Percentiles rank a stretch among this genome's conserved stretches.
Evolutionary conservation across 2,797 vertebrate species (phyloP).

Genomic region (Alosa sapidissima): DNA sequence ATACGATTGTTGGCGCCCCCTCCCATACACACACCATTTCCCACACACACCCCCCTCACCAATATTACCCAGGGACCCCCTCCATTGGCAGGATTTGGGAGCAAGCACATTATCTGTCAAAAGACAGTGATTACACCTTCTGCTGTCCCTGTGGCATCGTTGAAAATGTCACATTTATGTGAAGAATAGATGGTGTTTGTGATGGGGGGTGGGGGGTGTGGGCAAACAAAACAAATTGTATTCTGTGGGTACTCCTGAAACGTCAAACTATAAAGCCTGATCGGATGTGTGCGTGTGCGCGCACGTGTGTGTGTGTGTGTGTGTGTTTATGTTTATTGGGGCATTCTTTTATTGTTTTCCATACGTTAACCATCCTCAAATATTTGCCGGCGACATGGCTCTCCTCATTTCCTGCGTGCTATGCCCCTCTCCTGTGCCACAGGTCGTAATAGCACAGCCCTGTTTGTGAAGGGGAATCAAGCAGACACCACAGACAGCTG

Average conservation of each 20-base stretch:
- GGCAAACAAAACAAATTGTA: background rate
- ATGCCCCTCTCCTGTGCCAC: too few relatives aligned
- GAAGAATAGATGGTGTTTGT: too few relatives aligned
- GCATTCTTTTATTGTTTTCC: background rate
- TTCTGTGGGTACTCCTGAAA: background rate
- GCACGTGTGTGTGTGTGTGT: too few relatives aligned
- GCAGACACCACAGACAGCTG: background rate
- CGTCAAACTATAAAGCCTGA: background rate
- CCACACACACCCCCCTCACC: conserved; percentile 17
- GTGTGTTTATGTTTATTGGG: background rate
- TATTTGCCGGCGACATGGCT: background rate
- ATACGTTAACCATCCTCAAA: background rate
- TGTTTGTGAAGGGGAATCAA: background rate
- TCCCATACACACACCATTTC: conserved; percentile 36
- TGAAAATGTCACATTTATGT: background rate
- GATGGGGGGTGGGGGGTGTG: too few relatives aligned
- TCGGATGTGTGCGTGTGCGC: background rate
- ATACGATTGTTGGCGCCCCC: conserved; percentile 56
- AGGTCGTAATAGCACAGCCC: background rate
- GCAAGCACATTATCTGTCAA: background rate
- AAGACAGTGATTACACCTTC: background rate
- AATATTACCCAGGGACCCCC: background rate
- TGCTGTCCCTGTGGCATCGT: background rate
- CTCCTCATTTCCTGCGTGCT: background rate
- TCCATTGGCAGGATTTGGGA: background rate